These are phyloP conservation scores for Phaedon cochleariae DNA, from an alignment of 2,888 invertebrate species.

Conservation along the genomic window DNA sequence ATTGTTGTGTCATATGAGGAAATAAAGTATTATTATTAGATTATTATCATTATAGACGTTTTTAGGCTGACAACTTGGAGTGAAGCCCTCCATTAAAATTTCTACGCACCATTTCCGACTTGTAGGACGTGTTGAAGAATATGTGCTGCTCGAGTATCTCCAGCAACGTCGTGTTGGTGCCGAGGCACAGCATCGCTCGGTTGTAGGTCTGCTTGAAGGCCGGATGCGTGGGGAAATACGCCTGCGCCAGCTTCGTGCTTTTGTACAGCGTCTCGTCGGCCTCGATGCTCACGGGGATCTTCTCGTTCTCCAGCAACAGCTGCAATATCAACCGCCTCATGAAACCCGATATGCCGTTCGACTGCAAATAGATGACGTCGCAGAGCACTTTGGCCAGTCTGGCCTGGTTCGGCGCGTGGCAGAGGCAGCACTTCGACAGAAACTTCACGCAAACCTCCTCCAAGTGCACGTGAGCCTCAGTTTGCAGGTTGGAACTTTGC, in stretches of 20 bases:
- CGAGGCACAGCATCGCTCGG: conserved; percentile 76
- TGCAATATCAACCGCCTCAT: conserved; percentile 83
- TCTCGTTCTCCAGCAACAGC: conserved; percentile 85
- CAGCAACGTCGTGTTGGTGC: conserved; percentile 78
- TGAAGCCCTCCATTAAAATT: no score
- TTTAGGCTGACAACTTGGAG: no score
- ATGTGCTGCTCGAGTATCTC: conserved; percentile 75
- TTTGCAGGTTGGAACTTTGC: conserved; percentile 53
- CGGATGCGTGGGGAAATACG: conserved; percentile 68
- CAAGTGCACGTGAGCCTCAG: conserved; percentile 66
- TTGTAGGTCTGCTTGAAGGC: conserved; percentile 77
- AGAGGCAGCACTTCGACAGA: conserved; percentile 83
- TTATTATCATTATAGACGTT: no score
- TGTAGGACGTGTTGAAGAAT: conserved; percentile 55
- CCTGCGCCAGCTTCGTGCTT: conserved; percentile 54
- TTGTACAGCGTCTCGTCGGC: conserved; percentile 61
- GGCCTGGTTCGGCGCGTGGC: conserved; percentile 85
- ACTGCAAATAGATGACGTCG: conserved; percentile 74
- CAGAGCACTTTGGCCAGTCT: conserved; percentile 80
- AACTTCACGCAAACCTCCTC: conserved; percentile 84
- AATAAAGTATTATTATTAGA: no score
- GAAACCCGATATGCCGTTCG: conserved; percentile 82
- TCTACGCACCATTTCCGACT: no score
- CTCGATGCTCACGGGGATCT: conserved; percentile 77
- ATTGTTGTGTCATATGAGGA: no score